These are phyloP conservation scores for Tryphoninae sp. DNA, from an alignment of 2,888 invertebrate species.

Conservation along the genomic window DNA sequence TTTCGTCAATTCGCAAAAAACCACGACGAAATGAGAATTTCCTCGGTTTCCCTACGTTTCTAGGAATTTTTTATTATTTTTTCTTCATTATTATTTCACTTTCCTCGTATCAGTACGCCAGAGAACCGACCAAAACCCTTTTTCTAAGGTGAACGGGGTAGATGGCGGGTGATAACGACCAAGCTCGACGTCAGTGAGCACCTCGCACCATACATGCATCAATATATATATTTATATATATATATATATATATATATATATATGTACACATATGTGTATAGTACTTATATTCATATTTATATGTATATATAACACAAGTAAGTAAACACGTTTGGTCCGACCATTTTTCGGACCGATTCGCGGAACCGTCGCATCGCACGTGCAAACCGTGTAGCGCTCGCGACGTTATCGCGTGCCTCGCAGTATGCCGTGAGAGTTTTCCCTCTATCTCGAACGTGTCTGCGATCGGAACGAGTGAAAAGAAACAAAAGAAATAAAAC, in stretches of 20 bases:
- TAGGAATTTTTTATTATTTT: not conserved
- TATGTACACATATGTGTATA: no score
- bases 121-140: not conserved
- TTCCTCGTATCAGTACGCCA: not conserved
- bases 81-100: not conserved
- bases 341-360: slow-evolving; percentile 64
- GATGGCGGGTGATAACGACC: not conserved
- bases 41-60: no score
- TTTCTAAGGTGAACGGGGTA: not conserved
- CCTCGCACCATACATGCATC: not conserved
- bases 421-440: slow-evolving; percentile 45
- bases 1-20: slow-evolving; percentile 1
- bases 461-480: slow-evolving; percentile 26
- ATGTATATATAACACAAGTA: slow-evolving; percentile 13
- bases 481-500: not conserved
- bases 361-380: slow-evolving; percentile 58
- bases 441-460: slow-evolving; percentile 38
- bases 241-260: slow-evolving; percentile 2
- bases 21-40: not conserved
- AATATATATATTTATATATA: no score
- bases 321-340: slow-evolving; percentile 43
- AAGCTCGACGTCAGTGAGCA: not conserved
- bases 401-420: slow-evolving; percentile 57
- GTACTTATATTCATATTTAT: no score
- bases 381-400: slow-evolving; percentile 48